Evolutionary conservation across 2,113 vertebrate species (phyloP).

Genomic region (Tylochromis polylepis): DNA sequence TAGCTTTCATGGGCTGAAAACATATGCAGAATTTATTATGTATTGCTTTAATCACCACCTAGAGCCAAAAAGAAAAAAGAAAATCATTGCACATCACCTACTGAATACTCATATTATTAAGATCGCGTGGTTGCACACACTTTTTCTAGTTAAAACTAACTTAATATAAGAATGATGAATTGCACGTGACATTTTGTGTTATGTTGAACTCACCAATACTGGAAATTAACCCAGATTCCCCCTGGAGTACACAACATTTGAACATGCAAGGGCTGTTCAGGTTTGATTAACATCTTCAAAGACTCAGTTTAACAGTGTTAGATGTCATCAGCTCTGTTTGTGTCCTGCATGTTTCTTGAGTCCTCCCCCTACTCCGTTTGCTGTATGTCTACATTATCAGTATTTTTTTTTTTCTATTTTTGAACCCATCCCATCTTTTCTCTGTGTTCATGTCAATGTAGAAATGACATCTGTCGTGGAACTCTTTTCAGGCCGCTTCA

Average conservation of each 20-base stretch:
- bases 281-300: constrained; percentile 45
- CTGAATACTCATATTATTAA: neutral
- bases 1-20: neutral
- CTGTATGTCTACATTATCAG: constrained; percentile 18
- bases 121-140: neutral
- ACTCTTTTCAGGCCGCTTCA: constrained; percentile 75
- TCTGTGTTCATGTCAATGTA: constrained; percentile 72
- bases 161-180: neutral
- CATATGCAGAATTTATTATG: neutral
- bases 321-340: constrained; percentile 46
- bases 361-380: constrained; percentile 24
- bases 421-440: constrained; percentile 60
- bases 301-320: constrained; percentile 3
- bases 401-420: constrained; percentile 20
- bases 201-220: neutral
- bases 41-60: neutral
- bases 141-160: neutral
- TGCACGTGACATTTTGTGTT: constrained; percentile 4
- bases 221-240: constrained; percentile 6
- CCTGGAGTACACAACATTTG: neutral
- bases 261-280: constrained; percentile 11
- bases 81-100: neutral
- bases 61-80: neutral
- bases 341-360: constrained; percentile 48
- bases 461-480: constrained; percentile 77